phyloP scores from a whole-genome alignment of 2,888 invertebrate genomes.

The Orthosia cruda region DNA sequence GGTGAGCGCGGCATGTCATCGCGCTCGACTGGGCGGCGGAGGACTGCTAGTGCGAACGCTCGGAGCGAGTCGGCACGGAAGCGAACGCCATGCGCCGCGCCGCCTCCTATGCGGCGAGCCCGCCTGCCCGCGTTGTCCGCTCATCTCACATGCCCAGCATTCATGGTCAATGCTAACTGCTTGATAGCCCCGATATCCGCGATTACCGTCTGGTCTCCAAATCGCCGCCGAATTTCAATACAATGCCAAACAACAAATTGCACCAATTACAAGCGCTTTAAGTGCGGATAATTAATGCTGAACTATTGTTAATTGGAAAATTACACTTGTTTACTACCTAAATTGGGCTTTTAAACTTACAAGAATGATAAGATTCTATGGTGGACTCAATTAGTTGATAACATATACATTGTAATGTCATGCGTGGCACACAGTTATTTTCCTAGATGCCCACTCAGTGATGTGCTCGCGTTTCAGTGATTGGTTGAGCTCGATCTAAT shows the following conservation, averaged over 20 bases:
- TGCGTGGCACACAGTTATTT: conserved; percentile 32
- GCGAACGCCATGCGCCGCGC: conserved; percentile 78
- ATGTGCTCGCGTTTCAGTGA: conserved; percentile 34
- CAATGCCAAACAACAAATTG: conserved; percentile 61
- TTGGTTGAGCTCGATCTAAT: conserved; percentile 46
- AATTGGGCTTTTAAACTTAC: conserved; percentile 63
- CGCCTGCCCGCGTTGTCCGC: conserved; percentile 35
- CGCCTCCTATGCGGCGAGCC: conserved; percentile 44
- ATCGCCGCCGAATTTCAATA: conserved; percentile 62
- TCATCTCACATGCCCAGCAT: conserved; percentile 70
- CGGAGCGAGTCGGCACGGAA: conserved; percentile 66
- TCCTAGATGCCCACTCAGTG: conserved; percentile 41
- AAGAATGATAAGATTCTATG: conserved; percentile 56
- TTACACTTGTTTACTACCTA: conserved; percentile 61
- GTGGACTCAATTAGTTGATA: conserved; percentile 57
- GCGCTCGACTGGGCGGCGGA: conserved; percentile 81
- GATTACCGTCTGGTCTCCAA: conserved; percentile 71
- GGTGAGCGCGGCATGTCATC: conserved; percentile 84
- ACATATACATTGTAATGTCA: conserved; percentile 39
- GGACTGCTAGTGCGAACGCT: conserved; percentile 85
- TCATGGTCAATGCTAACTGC: conserved; percentile 86
- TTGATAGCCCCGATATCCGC: conserved; percentile 66
- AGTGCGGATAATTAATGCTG: conserved; percentile 58
- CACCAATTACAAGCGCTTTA: conserved; percentile 62
- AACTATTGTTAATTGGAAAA: conserved; percentile 64